Percentiles rank a stretch among this genome's conserved stretches.
Evolutionary conservation across 1,140 invertebrate genomes (phyloP).

Genomic region (Hyles euphorbiae): DNA sequence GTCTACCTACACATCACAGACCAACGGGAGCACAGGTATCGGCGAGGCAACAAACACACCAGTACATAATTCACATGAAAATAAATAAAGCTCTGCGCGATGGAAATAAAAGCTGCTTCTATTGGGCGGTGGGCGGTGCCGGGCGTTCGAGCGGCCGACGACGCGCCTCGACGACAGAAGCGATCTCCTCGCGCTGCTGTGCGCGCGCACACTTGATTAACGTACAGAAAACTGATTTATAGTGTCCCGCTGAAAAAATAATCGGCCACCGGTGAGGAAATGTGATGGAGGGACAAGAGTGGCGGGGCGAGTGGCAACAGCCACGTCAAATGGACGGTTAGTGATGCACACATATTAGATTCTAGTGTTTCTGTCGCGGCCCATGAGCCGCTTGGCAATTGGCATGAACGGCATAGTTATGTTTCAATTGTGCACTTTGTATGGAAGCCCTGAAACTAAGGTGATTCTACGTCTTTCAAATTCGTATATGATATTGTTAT

Average conservation of each 20-base stretch:
- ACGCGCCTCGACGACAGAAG: slow-evolving; percentile 63
- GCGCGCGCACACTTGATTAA: slow-evolving; percentile 56
- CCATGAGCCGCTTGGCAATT: no score
- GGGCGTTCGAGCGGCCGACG: slow-evolving; percentile 30
- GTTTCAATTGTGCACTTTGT: no score
- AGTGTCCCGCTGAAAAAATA: slow-evolving; percentile 69
- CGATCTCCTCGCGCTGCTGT: slow-evolving; percentile 57
- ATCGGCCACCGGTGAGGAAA: slow-evolving; percentile 48
- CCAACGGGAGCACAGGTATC: slow-evolving; percentile 18
- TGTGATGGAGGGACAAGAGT: slow-evolving; percentile 70
- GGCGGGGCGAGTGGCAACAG: slow-evolving; percentile 66
- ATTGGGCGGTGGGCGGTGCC: slow-evolving; percentile 46
- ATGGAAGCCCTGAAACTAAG: no score
- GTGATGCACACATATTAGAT: slow-evolving; percentile 23
- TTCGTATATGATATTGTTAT: no score
- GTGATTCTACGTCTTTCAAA: no score
- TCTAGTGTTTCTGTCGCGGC: slow-evolving; percentile 11
- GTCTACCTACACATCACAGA: slow-evolving; percentile 9
- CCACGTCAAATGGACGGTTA: slow-evolving; percentile 63
- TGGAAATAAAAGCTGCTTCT: slow-evolving; percentile 14
- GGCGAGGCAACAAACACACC: slow-evolving; percentile 17
- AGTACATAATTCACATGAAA: slow-evolving; percentile 42
- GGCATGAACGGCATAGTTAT: no score
- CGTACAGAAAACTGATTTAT: slow-evolving; percentile 68
- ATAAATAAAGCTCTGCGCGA: slow-evolving; percentile 31